phyloP scores from a whole-genome alignment of 2,113 vertebrate genomes.

The Vireo altiloquus region DNA sequence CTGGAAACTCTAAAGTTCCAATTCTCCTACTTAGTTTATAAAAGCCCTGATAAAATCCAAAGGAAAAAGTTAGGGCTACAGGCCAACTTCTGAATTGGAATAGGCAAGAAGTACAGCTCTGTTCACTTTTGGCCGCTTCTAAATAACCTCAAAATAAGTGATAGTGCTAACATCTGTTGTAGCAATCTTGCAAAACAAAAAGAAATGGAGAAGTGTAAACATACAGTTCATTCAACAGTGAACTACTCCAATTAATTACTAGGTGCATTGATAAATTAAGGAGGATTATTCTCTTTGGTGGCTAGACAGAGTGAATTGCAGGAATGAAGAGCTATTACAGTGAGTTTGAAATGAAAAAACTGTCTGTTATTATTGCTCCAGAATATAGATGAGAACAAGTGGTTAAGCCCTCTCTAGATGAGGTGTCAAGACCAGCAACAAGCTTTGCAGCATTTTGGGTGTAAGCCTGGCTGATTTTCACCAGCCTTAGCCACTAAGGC shows the following conservation, averaged over 20 bases:
- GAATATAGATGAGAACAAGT: background rate
- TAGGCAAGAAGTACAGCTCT: background rate
- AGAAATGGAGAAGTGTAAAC: background rate
- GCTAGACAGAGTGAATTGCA: background rate
- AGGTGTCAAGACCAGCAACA: background rate
- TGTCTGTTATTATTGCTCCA: background rate
- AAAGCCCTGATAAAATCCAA: background rate
- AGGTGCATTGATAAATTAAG: background rate
- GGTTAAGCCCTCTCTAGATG: background rate
- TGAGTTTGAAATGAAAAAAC: background rate
- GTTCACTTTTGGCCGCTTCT: background rate
- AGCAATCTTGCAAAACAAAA: background rate
- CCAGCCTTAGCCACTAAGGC: background rate
- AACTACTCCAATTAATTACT: background rate
- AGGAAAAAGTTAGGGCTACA: background rate
- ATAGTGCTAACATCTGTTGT: background rate
- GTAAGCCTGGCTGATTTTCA: background rate
- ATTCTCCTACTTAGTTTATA: background rate
- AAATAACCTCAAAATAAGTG: background rate
- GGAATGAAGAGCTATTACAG: background rate
- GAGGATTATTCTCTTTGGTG: background rate
- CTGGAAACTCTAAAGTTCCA: background rate
- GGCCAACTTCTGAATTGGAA: background rate
- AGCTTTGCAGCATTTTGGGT: background rate
- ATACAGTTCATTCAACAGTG: background rate